phyloP scores from a whole-genome alignment of 2,113 vertebrate genomes.

The Poeciliopsis retropinna region DNA sequence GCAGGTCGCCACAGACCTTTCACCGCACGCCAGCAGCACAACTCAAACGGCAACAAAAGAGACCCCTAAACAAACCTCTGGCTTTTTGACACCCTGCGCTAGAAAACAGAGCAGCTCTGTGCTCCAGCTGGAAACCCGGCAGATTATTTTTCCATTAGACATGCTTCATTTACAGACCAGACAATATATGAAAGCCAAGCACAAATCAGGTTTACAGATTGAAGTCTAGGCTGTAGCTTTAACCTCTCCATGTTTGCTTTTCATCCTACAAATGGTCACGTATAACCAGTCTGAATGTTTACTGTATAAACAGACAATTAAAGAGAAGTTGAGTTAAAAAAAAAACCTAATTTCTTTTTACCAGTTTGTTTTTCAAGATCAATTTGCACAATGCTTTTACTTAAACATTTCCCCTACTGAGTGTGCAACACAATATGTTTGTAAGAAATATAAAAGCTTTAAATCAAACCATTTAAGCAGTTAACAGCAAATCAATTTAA shows the following conservation, averaged over 20 bases:
- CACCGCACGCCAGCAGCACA: slow-evolving; percentile 42
- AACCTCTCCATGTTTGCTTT: slow-evolving; percentile 30
- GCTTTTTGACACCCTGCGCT: slow-evolving; percentile 50
- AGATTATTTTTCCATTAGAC: slow-evolving; percentile 50
- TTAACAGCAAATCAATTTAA: slow-evolving; percentile 44
- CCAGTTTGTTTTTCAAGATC: slow-evolving; percentile 1
- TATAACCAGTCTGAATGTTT: slow-evolving; percentile 21
- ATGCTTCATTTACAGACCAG: slow-evolving; percentile 55
- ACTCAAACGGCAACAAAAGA: slow-evolving; percentile 48
- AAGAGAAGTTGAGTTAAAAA: slow-evolving; percentile 14
- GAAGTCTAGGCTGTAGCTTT: slow-evolving; percentile 32
- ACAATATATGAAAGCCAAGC: slow-evolving; percentile 40
- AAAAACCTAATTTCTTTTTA: slow-evolving; percentile 1
- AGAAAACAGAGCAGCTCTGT: slow-evolving; percentile 44
- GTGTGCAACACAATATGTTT: neutral
- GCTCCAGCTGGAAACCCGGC: slow-evolving; percentile 49
- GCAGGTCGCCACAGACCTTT: slow-evolving; percentile 51
- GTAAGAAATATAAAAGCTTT: neutral
- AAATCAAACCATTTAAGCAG: slow-evolving; percentile 8
- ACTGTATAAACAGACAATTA: slow-evolving; percentile 3
- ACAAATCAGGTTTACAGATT: slow-evolving; percentile 24
- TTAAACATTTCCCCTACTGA: neutral
- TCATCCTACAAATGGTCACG: slow-evolving; percentile 19
- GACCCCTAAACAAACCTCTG: slow-evolving; percentile 47
- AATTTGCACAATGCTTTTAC: slow-evolving; percentile 1